A percentile compares a stretch with the other conserved stretches of the same genome.
Evolutionary conservation across 2,113 vertebrate genomes (phyloP).

Genomic region (Apeltes quadracus): DNA sequence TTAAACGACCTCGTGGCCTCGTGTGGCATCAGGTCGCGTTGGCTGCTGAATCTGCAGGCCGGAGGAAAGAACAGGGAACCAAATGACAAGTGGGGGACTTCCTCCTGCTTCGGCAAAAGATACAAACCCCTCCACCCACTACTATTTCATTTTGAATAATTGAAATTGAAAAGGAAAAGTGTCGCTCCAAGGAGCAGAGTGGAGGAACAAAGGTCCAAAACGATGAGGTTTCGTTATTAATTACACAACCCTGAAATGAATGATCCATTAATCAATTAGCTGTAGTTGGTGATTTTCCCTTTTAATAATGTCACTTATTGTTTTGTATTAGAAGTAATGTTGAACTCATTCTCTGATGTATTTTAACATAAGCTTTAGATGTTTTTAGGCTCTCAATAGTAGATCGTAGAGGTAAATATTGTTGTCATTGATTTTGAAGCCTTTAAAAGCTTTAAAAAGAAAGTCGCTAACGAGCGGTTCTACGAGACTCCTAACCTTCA

Average conservation of each 20-base stretch:
- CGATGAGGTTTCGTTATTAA: neutral
- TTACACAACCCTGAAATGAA: neutral
- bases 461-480: neutral
- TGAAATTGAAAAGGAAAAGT: neutral
- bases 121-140: too few species aligned
- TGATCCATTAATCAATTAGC: neutral
- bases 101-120: neutral
- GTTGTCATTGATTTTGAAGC: neutral
- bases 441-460: neutral
- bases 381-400: neutral
- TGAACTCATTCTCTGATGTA: neutral
- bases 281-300: neutral
- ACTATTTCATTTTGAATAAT: neutral
- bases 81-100: neutral
- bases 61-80: neutral
- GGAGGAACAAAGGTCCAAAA: neutral
- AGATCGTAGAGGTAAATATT: neutral
- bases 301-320: neutral
- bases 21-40: neutral
- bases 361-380: neutral
- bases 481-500: neutral
- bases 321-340: neutral
- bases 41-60: slow-evolving; percentile 10
- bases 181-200: neutral
- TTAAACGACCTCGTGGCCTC: neutral